These are phyloP conservation scores for Xanthorhoe spadicearia DNA, from an alignment of 2,888 invertebrate species.

Conservation along the genomic window DNA sequence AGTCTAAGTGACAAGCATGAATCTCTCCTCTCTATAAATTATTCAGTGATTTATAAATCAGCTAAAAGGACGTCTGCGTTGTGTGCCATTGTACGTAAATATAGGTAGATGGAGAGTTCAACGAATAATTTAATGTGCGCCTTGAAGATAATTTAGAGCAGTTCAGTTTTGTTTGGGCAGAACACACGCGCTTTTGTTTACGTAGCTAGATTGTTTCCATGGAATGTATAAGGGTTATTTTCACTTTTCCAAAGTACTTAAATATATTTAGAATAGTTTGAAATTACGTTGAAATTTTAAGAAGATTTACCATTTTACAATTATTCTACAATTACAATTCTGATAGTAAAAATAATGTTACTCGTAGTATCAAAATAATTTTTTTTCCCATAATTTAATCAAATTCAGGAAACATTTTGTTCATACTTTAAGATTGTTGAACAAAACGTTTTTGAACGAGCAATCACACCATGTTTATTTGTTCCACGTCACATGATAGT, in stretches of 20 bases:
- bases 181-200: conserved; percentile 22
- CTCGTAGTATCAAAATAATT: too few relatives aligned
- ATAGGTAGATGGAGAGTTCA: conserved; percentile 34
- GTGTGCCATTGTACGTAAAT: conserved; percentile 18
- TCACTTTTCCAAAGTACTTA: neutral
- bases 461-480: too few relatives aligned
- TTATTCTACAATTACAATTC: too few relatives aligned
- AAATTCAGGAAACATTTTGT: too few relatives aligned
- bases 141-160: conserved; percentile 38
- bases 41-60: conserved; percentile 15
- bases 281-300: too few relatives aligned
- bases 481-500: too few relatives aligned
- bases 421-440: too few relatives aligned
- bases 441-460: too few relatives aligned
- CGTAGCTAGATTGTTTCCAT: conserved; percentile 1
- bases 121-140: conserved; percentile 36
- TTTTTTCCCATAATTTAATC: too few relatives aligned
- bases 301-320: too few relatives aligned
- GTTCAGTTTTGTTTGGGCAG: conserved; percentile 33
- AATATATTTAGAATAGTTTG: too few relatives aligned
- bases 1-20: conserved; percentile 3
- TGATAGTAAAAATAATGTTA: too few relatives aligned
- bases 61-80: conserved; percentile 13
- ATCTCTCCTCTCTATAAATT: neutral
- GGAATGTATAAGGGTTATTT: neutral